phyloP scores from a whole-genome alignment of 2,888 invertebrate species.

The Epistrophe grossulariae region DNA sequence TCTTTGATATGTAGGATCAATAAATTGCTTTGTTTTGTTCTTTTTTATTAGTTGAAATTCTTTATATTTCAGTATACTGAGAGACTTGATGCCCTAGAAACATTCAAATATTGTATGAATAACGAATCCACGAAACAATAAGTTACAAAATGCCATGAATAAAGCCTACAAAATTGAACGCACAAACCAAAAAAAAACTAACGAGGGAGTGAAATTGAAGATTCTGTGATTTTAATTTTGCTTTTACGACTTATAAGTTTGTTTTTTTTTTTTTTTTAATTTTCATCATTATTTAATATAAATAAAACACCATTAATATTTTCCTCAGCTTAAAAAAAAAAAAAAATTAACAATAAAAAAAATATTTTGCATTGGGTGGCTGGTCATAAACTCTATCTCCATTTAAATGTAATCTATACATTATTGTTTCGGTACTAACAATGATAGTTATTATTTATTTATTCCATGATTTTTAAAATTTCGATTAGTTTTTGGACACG shows the following conservation, averaged over 20 bases:
- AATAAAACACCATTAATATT: background rate
- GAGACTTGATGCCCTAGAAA: constrained; percentile 95
- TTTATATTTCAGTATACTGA: constrained; percentile 90
- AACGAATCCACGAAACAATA: constrained; percentile 86
- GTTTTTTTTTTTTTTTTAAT: background rate
- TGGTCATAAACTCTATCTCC: background rate
- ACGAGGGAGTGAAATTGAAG: background rate
- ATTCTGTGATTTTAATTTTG: background rate
- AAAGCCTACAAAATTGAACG: background rate
- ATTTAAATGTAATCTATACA: background rate
- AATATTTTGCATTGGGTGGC: background rate
- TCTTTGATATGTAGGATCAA: background rate
- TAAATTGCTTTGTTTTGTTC: background rate
- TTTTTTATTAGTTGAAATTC: background rate
- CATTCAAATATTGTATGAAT: constrained; percentile 94
- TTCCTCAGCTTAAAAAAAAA: background rate
- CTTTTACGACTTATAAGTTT: background rate
- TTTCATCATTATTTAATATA: background rate
- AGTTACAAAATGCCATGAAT: background rate
- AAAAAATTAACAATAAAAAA: background rate
- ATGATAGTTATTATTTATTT: background rate
- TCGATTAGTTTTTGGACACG: background rate
- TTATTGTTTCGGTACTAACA: background rate
- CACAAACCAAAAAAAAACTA: background rate
- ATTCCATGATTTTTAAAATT: background rate